Conservation (phyloP, 2,113 vertebrate species). For the Xenus cinereus region DNA sequence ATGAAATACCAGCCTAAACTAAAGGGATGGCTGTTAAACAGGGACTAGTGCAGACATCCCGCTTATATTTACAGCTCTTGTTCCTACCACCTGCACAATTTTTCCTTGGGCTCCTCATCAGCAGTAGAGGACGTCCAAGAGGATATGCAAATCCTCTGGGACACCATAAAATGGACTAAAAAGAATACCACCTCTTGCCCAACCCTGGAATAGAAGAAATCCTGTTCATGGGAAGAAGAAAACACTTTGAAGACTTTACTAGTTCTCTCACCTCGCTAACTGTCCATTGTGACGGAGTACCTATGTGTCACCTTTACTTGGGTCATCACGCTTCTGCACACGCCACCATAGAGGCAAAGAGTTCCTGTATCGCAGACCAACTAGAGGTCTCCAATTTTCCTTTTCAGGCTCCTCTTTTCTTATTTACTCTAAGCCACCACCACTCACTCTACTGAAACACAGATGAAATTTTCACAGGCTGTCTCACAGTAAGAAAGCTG, state of each 20-base stretch:
- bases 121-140: not conserved
- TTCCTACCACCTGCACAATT: not conserved
- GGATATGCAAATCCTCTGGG: not conserved
- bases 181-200: not conserved
- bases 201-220: not conserved
- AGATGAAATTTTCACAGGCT: not conserved
- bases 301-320: not conserved
- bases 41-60: not conserved
- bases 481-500: not conserved
- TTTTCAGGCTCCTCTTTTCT: not conserved
- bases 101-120: not conserved
- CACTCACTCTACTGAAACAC: not conserved
- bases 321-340: not conserved
- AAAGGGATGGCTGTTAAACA: not conserved
- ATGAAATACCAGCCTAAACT: not conserved
- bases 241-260: not conserved
- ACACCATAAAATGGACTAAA: not conserved
- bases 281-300: not conserved
- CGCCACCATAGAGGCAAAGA: not conserved
- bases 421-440: not conserved
- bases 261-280: not conserved
- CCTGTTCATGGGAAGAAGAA: not conserved
- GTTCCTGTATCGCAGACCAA: not conserved
- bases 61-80: not conserved
- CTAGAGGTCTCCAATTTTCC: accelerated